Evolutionary conservation across 2,888 invertebrate species (phyloP).

Genomic region (Acrobasis suavella): DNA sequence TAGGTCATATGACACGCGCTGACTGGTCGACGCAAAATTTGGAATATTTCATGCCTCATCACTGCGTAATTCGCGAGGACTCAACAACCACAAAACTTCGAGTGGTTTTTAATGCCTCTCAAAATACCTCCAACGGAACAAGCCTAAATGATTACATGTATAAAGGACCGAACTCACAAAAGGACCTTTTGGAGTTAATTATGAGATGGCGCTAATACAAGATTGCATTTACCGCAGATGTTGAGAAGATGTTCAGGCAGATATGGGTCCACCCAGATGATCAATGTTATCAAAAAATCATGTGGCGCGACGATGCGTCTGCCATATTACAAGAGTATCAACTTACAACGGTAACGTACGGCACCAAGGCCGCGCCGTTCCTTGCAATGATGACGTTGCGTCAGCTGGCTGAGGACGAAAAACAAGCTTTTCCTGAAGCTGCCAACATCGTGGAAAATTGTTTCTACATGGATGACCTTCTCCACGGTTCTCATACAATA

Average conservation of each 20-base stretch:
- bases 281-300: slow-evolving; percentile 32
- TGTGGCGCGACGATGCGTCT: slow-evolving; percentile 30
- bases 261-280: slow-evolving; percentile 29
- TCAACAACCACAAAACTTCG: slow-evolving; percentile 32
- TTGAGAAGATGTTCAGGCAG: slow-evolving; percentile 35
- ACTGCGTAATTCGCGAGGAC: slow-evolving; percentile 29
- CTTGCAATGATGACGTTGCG: slow-evolving; percentile 35
- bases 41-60: slow-evolving; percentile 31
- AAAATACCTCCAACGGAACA: too few species aligned
- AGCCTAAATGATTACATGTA: slow-evolving; percentile 37
- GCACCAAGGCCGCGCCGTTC: slow-evolving; percentile 31
- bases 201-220: slow-evolving; percentile 33
- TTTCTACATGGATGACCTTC: slow-evolving; percentile 28
- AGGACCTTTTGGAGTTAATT: slow-evolving; percentile 16
- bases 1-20: slow-evolving; percentile 28
- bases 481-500: slow-evolving; percentile 19
- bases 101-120: slow-evolving; percentile 25
- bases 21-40: slow-evolving; percentile 7
- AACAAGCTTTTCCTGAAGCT: slow-evolving; percentile 22
- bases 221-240: slow-evolving; percentile 33
- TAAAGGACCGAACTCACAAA: slow-evolving; percentile 32
- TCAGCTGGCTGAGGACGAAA: slow-evolving; percentile 27
- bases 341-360: slow-evolving; percentile 30
- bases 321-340: slow-evolving; percentile 21
- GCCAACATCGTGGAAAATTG: slow-evolving; percentile 9